Percentiles rank a stretch among this genome's conserved stretches.
Conservation (phyloP, 2,888 invertebrate genomes). For the Phyto melanocephala region DNA sequence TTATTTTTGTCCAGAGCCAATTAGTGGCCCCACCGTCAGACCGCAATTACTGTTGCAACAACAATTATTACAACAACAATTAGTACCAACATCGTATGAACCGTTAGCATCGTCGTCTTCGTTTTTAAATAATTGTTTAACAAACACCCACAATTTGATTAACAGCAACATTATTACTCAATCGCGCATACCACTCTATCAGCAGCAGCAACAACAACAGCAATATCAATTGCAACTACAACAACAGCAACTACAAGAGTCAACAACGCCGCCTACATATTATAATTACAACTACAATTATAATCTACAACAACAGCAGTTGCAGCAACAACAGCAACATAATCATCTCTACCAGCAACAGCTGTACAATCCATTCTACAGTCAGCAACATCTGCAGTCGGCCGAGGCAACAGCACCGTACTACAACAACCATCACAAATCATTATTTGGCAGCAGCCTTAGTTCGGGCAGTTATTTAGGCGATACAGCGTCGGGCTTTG, state of each 20-base stretch:
- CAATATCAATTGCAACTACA: slow-evolving; percentile 50
- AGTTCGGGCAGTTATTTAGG: slow-evolving; percentile 57
- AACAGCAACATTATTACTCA: slow-evolving; percentile 56
- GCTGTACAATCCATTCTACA: slow-evolving; percentile 67
- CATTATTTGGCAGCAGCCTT: slow-evolving; percentile 62
- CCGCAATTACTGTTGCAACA: slow-evolving; percentile 72
- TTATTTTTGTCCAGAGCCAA: slow-evolving; percentile 78
- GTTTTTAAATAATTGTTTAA: slow-evolving; percentile 58
- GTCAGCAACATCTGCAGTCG: slow-evolving; percentile 72
- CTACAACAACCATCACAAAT: slow-evolving; percentile 65
- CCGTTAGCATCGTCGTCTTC: slow-evolving; percentile 69
- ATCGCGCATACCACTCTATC: slow-evolving; percentile 44
- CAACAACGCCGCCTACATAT: slow-evolving; percentile 62
- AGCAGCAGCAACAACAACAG: slow-evolving; percentile 54
- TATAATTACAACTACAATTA: slow-evolving; percentile 64
- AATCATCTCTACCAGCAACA: slow-evolving; percentile 70
- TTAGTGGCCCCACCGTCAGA: slow-evolving; percentile 75
- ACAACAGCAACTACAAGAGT: slow-evolving; percentile 54
- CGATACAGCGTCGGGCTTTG: slow-evolving; percentile 64
- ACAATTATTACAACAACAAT: slow-evolving; percentile 68
- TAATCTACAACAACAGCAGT: slow-evolving; percentile 66
- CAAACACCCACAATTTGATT: slow-evolving; percentile 50
- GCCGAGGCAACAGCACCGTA: slow-evolving; percentile 63
- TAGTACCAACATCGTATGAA: slow-evolving; percentile 69
- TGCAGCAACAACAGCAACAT: slow-evolving; percentile 66